Conservation (phyloP, 2,113 vertebrate genomes). For the Pelodiscus sinensis region DNA sequence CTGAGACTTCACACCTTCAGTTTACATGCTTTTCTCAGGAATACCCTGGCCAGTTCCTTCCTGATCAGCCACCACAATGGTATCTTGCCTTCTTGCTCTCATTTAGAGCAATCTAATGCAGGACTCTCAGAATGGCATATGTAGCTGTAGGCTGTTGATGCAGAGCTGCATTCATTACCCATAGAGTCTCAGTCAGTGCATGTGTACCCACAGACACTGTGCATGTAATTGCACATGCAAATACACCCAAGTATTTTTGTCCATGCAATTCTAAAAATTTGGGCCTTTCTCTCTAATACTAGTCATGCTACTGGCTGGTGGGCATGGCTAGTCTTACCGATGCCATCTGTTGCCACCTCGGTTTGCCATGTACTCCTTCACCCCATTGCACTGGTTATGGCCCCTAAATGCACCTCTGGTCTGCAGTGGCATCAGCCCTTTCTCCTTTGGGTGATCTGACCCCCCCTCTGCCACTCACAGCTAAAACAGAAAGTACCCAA, state of each 20-base stretch:
- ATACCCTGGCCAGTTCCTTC: background rate
- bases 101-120: background rate
- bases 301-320: background rate
- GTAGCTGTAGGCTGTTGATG: background rate
- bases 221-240: background rate
- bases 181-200: background rate
- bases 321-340: background rate
- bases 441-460: background rate
- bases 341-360: background rate
- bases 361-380: background rate
- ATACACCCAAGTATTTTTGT: background rate
- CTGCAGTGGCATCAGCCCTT: background rate
- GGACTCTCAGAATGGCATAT: background rate
- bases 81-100: background rate
- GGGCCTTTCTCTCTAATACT: background rate
- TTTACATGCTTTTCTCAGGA: background rate
- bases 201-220: background rate
- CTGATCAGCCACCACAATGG: background rate
- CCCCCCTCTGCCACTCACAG: background rate
- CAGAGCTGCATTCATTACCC: no score
- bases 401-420: background rate
- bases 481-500: background rate
- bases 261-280: background rate
- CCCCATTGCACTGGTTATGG: background rate
- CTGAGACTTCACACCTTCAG: background rate